These are phyloP conservation scores for Pelvicachromis taeniatus DNA, from an alignment of 2,113 vertebrate genomes.

Conservation along the genomic window DNA sequence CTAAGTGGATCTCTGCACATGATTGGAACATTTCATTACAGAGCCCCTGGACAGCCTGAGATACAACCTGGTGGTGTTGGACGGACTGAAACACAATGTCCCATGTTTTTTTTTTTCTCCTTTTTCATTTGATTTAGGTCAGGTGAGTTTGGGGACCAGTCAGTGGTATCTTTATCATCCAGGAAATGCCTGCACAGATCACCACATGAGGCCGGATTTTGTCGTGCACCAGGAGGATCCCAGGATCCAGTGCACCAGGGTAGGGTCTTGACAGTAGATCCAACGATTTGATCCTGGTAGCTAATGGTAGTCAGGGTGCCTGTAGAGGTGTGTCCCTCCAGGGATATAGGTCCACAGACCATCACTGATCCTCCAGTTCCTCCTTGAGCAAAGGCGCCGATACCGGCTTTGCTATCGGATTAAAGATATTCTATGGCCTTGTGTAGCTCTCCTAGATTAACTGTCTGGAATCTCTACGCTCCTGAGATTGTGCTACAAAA, in stretches of 20 bases:
- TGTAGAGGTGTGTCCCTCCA: neutral
- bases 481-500: neutral
- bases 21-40: neutral
- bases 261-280: neutral
- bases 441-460: neutral
- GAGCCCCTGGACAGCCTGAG: neutral
- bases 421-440: neutral
- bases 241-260: neutral
- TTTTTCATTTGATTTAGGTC: neutral
- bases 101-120: neutral
- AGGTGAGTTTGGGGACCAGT: neutral
- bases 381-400: neutral
- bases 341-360: neutral
- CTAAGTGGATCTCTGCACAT: neutral
- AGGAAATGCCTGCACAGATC: neutral
- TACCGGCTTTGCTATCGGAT: neutral
- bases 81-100: neutral
- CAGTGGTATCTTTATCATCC: neutral
- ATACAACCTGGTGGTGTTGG: neutral
- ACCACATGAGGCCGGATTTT: neutral
- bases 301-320: neutral
- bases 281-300: neutral
- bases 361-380: neutral
- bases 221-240: neutral
- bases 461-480: neutral